Percentiles rank a stretch among this genome's conserved stretches.
Evolutionary conservation across 2,113 vertebrate species (phyloP).

Genomic region (Sebastes fasciatus): DNA sequence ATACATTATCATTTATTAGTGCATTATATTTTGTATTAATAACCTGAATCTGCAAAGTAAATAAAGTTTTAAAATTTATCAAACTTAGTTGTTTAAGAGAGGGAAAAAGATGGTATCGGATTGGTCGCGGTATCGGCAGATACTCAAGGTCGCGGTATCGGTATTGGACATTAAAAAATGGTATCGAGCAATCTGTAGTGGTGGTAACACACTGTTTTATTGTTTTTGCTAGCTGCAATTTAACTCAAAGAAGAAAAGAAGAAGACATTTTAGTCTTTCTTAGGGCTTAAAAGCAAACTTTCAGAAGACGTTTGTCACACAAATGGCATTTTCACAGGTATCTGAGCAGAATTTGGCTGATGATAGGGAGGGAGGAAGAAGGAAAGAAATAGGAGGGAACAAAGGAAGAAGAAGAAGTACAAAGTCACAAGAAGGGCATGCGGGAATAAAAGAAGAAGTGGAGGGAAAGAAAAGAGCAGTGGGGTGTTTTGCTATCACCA

Average conservation of each 20-base stretch:
- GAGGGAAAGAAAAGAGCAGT: conserved; percentile 58
- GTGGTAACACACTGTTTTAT: neutral
- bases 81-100: too few relatives aligned
- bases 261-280: too few relatives aligned
- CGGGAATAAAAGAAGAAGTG: conserved; percentile 39
- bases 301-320: neutral
- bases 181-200: too few relatives aligned
- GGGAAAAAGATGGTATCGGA: too few relatives aligned
- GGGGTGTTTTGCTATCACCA: conserved; percentile 69
- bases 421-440: conserved; percentile 44
- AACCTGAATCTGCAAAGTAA: too few relatives aligned
- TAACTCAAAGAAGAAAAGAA: neutral
- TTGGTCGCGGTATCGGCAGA: too few relatives aligned
- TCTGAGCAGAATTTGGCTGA: neutral
- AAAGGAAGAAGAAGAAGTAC: conserved; percentile 8
- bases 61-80: too few relatives aligned
- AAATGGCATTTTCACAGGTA: neutral
- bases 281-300: neutral
- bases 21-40: too few relatives aligned
- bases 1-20: too few relatives aligned
- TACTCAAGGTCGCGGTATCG: too few relatives aligned
- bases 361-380: neutral
- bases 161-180: too few relatives aligned
- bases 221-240: neutral
- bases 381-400: neutral